phyloP scores from a whole-genome alignment of 2,888 invertebrate species.

The Parelbella ahira region DNA sequence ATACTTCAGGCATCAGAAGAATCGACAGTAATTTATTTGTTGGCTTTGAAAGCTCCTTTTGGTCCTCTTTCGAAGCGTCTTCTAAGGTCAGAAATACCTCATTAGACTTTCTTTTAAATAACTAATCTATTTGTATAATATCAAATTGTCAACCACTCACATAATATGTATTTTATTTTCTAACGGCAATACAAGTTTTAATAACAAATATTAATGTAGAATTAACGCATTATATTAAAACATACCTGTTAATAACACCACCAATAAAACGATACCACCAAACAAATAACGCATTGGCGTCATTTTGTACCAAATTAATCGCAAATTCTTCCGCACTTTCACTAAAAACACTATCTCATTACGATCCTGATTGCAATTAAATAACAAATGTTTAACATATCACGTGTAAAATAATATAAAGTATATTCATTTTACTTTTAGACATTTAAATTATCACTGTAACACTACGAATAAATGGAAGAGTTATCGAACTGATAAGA shows the following conservation, averaged over 20 bases:
- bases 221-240: no score
- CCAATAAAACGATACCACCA: conserved; percentile 50
- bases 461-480: conserved; percentile 4
- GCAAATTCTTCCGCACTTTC: conserved; percentile 56
- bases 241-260: conserved; percentile 60
- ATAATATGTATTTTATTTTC: no score
- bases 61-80: no score
- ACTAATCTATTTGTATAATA: no score
- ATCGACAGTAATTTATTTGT: no score
- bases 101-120: no score
- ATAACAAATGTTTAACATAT: conserved; percentile 20
- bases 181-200: no score
- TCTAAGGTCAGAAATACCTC: no score
- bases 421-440: conserved; percentile 4
- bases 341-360: conserved; percentile 43
- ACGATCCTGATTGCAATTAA: conserved; percentile 22
- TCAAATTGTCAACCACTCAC: no score
- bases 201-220: no score
- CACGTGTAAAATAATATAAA: neutral
- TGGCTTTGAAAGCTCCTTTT: no score
- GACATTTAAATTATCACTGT: conserved; percentile 11
- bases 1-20: no score
- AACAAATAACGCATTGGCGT: conserved; percentile 47
- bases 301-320: conserved; percentile 51
- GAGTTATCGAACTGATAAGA: conserved; percentile 18